Base-by-base conservation (phyloP, 2,797 vertebrate genomes). In the Rhynchotus rufescens region DNA sequence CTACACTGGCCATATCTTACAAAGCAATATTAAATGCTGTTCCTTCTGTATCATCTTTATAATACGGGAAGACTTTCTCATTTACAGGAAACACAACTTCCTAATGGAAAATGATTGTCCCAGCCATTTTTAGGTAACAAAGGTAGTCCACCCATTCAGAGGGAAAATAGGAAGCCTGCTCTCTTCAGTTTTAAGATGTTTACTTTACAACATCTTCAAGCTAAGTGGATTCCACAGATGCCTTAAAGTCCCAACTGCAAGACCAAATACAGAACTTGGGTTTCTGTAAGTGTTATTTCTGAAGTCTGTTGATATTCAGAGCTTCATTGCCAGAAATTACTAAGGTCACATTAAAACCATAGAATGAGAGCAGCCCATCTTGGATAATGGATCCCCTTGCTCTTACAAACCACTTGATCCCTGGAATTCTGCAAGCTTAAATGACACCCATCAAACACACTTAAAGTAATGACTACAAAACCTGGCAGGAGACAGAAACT, bases 371-470 rank as follows among this genome's bases (percentile, higher is more conserved):
- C 42, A 80, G n/a, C 65, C 15, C 11, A 42, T 42, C 5, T 8
- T 42, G 57, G 80, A 86, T 71, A 22, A 79, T 91, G 89, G 25
- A 71, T 81, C 60, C 4, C 23, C 17, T 64, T 52, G 38, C 62
- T 85, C 71, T 72, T 54, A 30, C 56, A 44, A 87, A 87, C 84
- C 90, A 86, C 51, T 92, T 69, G 42, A 47, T 76, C 44, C n/a
- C 81, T 66, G 69, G 64, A 86, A 60, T 44, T 91, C 30, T 59
- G 8, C 52, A 82, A 49, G 21, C 71, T 94, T 74, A 59, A 86
- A 52, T 26, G 54, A 5, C 22, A 34, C 26, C 56, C 44, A 54
- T 80, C 59, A 66, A 77, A 89, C 11, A 32, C 20, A 36, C 62
- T 66, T 78, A 62, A 72, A 22, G 3, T 36, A 74, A 88, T 89